phyloP scores from a whole-genome alignment of 2,113 vertebrate species.

The Seriola aureovittata region DNA sequence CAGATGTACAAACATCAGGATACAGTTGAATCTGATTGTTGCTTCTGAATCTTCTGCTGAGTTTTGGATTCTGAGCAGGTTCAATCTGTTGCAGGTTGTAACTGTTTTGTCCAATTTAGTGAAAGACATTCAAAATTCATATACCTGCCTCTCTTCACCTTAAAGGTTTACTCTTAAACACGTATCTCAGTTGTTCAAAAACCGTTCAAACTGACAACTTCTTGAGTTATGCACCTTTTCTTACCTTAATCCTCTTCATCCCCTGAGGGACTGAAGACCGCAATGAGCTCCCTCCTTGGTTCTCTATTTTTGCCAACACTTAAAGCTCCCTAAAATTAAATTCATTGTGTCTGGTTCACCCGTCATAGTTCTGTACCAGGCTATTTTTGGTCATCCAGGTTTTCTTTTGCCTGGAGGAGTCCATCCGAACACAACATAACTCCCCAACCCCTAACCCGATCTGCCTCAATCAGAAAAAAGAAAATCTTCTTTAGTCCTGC shows the following conservation, averaged over 20 bases:
- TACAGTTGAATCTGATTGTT: too few relatives aligned
- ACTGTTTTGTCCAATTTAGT: too few relatives aligned
- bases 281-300: not conserved
- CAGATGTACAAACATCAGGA: too few relatives aligned
- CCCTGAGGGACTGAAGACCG: not conserved
- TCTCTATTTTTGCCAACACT: not conserved
- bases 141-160: not conserved
- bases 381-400: constrained; percentile 3
- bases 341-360: not conserved
- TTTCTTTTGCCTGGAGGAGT: not conserved
- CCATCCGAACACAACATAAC: not conserved
- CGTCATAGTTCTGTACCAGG: not conserved
- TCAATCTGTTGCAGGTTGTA: too few relatives aligned
- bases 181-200: not conserved
- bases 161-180: not conserved
- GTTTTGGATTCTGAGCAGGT: not conserved
- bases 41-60: too few relatives aligned
- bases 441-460: too few relatives aligned
- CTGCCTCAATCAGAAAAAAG: not conserved
- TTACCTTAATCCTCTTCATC: not conserved
- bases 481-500: too few relatives aligned
- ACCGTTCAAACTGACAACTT: not conserved
- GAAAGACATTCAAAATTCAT: too few relatives aligned
- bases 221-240: not conserved
- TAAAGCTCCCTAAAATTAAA: not conserved